Conservation (phyloP, 2,113 vertebrate genomes). For the Lepus timidus region DNA sequence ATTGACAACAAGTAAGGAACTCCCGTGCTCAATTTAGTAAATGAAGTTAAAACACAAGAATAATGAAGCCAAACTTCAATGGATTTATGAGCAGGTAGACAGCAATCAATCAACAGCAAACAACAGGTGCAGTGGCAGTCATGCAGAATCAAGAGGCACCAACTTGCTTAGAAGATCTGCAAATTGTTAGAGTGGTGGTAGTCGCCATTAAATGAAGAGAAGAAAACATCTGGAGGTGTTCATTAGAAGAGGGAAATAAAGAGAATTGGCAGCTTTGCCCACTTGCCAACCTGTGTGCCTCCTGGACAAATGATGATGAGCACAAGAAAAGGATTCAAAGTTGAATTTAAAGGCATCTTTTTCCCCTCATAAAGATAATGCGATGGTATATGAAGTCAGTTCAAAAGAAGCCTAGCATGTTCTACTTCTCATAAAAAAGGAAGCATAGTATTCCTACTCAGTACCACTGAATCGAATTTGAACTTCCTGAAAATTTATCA, state of each 20-base stretch:
- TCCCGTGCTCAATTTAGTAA: neutral
- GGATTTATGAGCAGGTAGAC: neutral
- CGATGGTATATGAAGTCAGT: conserved; percentile 3
- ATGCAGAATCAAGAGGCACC: neutral
- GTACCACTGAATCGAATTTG: conserved; percentile 64
- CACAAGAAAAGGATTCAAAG: conserved; percentile 33
- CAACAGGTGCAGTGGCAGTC: neutral
- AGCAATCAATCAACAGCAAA: neutral
- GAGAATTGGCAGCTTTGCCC: neutral
- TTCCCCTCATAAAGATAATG: conserved; percentile 3
- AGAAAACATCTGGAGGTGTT: neutral
- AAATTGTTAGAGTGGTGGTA: neutral
- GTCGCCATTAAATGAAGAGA: neutral
- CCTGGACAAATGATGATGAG: neutral
- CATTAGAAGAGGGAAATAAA: neutral
- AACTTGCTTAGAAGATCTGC: neutral
- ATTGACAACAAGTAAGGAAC: neutral
- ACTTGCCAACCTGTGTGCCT: neutral
- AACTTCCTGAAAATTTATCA: conserved; percentile 79
- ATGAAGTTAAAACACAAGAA: conserved; percentile 30
- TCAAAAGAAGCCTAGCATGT: conserved; percentile 58
- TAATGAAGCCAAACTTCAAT: neutral
- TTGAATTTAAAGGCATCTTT: neutral
- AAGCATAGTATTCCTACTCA: conserved; percentile 61
- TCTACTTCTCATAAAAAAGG: conserved; percentile 60